These are phyloP conservation scores for Holothuria leucospilota DNA, from an alignment of 53 echinoderm and acorn worm genomes.

Conservation along the genomic window DNA sequence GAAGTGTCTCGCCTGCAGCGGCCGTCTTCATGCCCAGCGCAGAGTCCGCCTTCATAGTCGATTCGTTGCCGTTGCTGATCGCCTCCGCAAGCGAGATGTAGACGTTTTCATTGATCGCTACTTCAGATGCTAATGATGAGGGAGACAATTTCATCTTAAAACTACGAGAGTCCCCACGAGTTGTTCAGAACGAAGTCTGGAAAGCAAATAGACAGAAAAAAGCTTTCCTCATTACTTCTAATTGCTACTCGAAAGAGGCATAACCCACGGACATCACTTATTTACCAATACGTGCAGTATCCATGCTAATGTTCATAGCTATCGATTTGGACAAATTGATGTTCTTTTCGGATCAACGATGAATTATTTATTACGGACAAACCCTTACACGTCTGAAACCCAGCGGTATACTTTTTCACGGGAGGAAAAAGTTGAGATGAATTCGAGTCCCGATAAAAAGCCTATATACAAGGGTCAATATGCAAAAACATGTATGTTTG, in stretches of 20 bases:
- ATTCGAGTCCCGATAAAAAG: no score
- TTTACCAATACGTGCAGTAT: no score
- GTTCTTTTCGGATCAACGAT: no score
- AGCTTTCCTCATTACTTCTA: slow-evolving; percentile 12
- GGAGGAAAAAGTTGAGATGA: no score
- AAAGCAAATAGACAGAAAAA: slow-evolving; percentile 21
- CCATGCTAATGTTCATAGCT: no score
- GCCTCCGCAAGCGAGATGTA: neutral
- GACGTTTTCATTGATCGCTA: slow-evolving; percentile 27
- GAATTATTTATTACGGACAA: no score
- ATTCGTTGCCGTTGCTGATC: neutral
- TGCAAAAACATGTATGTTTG: no score
- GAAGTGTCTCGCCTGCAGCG: slow-evolving; percentile 78
- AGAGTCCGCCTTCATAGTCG: slow-evolving; percentile 15
- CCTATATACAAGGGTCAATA: no score
- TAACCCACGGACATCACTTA: no score
- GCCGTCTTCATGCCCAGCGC: slow-evolving; percentile 44
- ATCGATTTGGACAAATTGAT: no score
- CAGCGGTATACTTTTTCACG: no score
- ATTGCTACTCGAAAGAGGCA: neutral
- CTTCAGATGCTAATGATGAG: slow-evolving; percentile 27
- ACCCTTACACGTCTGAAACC: no score
- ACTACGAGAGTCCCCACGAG: neutral
- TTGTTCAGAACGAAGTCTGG: slow-evolving; percentile 29
- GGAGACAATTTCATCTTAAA: slow-evolving; percentile 32